Base-by-base conservation (phyloP, 2,113 vertebrate species). In the Xyrauchen texanus region DNA sequence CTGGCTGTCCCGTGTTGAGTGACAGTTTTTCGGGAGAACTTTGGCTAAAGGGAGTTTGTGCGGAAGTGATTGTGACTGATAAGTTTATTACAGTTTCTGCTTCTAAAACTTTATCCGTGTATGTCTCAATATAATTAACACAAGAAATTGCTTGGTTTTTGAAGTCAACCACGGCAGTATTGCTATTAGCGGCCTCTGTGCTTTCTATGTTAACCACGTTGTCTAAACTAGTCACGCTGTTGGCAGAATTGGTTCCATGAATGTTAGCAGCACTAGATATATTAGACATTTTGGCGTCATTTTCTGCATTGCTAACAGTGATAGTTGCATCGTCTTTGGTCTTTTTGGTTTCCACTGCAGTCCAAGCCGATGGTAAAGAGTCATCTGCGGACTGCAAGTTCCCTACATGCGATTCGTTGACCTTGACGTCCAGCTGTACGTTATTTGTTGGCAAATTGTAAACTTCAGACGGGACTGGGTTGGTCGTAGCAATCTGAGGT, bases 401-500 rank as follows among this genome's bases (percentile, higher is more conserved):
- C 68, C 61, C 64, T 11, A 47, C 11, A 34, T 53, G 65, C 6
- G 49, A 11, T 60, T 53, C 4, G 8, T 45, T 58, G 77, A 71
- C 42, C 12, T 44, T 11, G 47, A 45, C 6, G 16, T 64, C 11
- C 61, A 9, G 34, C n/a, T 12, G 51, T 61, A 71, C 85, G 83
- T 87, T 86, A 15, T 60, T 75, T 0, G 21, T 34, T 34, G 21
- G 21, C 21, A 85, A 88, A 46, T 60, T 45, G 12, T 57, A 58
- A 58, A 42, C 52, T 11, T 63, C 67, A 6, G 58, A 57, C 45
- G 46, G 7, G 11, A 44, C 6, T 1, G 85, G 66, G 71, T 88
- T 82, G 0, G 86, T 8, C 0, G 82, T 80, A 0, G 52, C 77
- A 44, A 87, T 89, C 83, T 87, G 79, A 73, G 93, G 89, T 79